Conservation (phyloP, 2,113 vertebrate genomes). For the Marmota flaviventris region DNA sequence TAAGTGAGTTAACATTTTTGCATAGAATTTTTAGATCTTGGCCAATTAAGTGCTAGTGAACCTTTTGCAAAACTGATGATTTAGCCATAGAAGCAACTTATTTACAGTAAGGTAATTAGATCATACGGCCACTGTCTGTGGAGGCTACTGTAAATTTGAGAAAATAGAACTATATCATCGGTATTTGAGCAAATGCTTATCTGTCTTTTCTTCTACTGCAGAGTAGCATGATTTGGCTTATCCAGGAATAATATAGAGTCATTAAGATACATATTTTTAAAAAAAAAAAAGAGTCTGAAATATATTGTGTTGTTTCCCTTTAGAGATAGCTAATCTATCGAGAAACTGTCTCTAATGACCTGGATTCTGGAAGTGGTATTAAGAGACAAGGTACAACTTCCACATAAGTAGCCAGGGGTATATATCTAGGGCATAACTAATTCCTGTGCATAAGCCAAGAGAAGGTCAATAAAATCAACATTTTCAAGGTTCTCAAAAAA, state of each 20-base stretch:
- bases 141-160: background rate
- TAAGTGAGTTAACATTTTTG: background rate
- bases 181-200: background rate
- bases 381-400: background rate
- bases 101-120: slow-evolving; percentile 17
- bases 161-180: background rate
- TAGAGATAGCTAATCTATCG: background rate
- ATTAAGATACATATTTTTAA: background rate
- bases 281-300: background rate
- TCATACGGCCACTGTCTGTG: background rate
- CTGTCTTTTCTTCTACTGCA: background rate
- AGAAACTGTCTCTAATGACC: background rate
- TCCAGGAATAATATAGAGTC: slow-evolving; percentile 25
- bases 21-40: slow-evolving; percentile 2
- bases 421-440: background rate
- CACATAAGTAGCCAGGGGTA: background rate
- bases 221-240: background rate
- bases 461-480: background rate
- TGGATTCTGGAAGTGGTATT: background rate
- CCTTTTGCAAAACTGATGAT: background rate
- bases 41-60: background rate
- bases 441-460: background rate
- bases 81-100: background rate
- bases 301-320: background rate
- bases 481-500: slow-evolving; percentile 28